Evolutionary conservation across 2,797 vertebrate species (phyloP), one percentile per base, ranked within the genome.

Genomic region (Paguma larvata): DNA sequence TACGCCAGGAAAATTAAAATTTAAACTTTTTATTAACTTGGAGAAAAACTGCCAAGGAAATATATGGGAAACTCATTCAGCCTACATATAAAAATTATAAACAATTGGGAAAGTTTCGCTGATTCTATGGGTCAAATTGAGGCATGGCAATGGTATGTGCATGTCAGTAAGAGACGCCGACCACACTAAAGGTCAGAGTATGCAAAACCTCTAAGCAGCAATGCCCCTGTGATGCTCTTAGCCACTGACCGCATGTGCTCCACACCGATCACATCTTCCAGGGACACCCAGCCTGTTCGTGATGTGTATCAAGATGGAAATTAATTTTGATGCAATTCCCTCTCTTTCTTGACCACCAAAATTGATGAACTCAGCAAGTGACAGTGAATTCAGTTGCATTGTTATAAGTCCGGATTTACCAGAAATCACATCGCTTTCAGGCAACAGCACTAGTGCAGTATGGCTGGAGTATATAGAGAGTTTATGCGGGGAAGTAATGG

Each of bases 1-100:
- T 63, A 85, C n/a, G 70, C 23, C 48, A 95, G 70, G 77, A 95
- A 89, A 90, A 63, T 65, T 83, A 75, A 95, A 95, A 87, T 72
- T 27, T 62, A 87, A 96, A 34, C 16, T 94, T 86, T 85, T 75
- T 56, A 85, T 85, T 84, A 84, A 92, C 65, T 83, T 96, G 44
- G 67, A 93, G 67, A 75, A 75, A 63, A 95, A 38, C 15, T 73
- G 23, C 34, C 67, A 78, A 92, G 23, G 14, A 95, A 93, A 59
- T 65, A 51, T 5, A 92, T 23, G 34, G 67, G 41, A 85, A 84
- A 93, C 1, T 62, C 53, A 85, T 12, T 41, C 34, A 6, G 25
- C 38, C 5, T 79, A 68, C 32, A 6, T 88, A 48, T 46, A 77
- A 78, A 91, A 67, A 85, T 51, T 63, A 48, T 75, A 56, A 94